phyloP scores from a whole-genome alignment of 2,113 vertebrate species.

The Reinhardtius hippoglossoides region DNA sequence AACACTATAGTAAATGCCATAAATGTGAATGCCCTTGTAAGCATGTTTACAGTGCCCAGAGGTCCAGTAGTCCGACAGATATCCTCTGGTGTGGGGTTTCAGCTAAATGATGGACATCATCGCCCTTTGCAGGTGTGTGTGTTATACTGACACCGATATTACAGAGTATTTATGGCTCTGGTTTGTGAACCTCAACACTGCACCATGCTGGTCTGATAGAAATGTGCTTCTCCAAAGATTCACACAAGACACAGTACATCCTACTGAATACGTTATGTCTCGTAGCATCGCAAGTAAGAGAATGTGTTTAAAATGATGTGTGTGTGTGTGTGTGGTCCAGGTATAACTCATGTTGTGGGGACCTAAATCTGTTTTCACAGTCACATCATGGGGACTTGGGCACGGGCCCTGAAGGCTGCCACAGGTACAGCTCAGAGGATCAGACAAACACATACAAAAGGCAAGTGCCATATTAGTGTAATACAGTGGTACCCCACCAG shows the following conservation, averaged over 20 bases:
- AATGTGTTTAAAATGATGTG: neutral
- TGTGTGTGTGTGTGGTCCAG: neutral
- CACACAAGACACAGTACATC: neutral
- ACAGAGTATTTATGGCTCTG: conserved; percentile 32
- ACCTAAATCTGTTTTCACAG: too few species aligned
- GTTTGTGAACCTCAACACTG: too few species aligned
- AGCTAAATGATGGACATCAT: conserved; percentile 20
- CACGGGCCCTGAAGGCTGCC: too few species aligned
- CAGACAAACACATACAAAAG: too few species aligned
- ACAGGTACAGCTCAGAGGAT: too few species aligned
- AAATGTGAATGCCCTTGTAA: conserved; percentile 16
- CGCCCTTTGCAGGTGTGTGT: conserved; percentile 27
- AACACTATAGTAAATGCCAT: conserved; percentile 31
- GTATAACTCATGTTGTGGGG: too few species aligned
- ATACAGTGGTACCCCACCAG: too few species aligned
- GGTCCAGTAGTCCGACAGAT: conserved; percentile 4
- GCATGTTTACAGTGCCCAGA: conserved; percentile 2
- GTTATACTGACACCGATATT: conserved; percentile 28
- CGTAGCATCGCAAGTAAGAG: neutral
- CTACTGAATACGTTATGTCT: neutral
- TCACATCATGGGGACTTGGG: too few species aligned
- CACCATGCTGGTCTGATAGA: neutral
- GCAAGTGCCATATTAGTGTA: too few species aligned
- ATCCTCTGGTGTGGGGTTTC: conserved; percentile 29
- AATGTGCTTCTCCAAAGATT: conserved; percentile 12